A percentile compares a stretch with the other conserved stretches of the same genome.
phyloP scores from a whole-genome alignment of 2,797 vertebrate genomes.

The Mormyrops attenuatus region DNA sequence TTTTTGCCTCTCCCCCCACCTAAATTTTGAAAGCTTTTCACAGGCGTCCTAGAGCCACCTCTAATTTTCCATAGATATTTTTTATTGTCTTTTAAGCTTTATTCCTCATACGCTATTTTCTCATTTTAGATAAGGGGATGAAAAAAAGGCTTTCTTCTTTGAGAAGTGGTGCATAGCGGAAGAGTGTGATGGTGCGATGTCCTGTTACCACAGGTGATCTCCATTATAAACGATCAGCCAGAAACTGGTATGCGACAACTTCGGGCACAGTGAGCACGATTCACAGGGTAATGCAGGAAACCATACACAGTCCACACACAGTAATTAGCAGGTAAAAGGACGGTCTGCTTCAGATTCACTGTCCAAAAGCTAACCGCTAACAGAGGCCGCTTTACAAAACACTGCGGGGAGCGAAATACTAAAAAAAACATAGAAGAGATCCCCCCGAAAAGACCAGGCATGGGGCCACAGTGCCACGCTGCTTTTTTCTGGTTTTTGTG shows the following conservation, averaged over 20 bases:
- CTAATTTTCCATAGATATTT: background rate
- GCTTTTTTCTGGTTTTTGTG: background rate
- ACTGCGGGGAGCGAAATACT: background rate
- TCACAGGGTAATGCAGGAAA: background rate
- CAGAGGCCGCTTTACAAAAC: background rate
- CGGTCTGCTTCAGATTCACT: background rate
- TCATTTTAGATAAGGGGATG: background rate
- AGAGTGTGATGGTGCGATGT: background rate
- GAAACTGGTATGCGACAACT: background rate
- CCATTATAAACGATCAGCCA: background rate
- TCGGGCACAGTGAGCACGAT: background rate
- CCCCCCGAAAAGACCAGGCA: background rate
- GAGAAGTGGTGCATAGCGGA: background rate
- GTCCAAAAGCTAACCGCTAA: slow-evolving; percentile 1
- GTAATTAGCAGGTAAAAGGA: background rate
- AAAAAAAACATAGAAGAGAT: background rate
- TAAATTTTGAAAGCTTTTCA: slow-evolving; percentile 4
- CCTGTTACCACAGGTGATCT: background rate
- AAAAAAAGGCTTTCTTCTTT: background rate
- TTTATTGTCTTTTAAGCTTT: background rate
- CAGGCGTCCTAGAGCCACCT: background rate
- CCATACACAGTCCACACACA: background rate
- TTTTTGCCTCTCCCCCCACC: background rate
- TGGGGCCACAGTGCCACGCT: background rate
- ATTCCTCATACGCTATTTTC: background rate